Evolutionary conservation across 1,140 invertebrate genomes (phyloP).

Genomic region (Drosophila willistoni): DNA sequence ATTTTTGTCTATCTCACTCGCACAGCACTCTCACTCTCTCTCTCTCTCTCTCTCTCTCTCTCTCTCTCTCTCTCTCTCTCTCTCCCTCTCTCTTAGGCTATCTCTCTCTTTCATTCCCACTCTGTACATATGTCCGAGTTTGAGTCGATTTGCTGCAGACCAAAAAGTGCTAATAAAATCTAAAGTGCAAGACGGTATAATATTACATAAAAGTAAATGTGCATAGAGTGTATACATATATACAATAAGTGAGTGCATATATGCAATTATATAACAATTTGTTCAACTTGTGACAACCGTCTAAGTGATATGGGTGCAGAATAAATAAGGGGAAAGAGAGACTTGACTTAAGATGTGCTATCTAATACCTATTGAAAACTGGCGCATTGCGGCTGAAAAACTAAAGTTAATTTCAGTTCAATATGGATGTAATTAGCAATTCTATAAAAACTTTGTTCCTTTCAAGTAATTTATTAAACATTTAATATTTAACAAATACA

Average conservation of each 20-base stretch:
- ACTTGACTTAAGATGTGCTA: not conserved
- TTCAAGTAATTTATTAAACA: too few relatives aligned
- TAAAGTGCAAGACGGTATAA: constrained; percentile 26
- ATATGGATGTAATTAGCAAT: too few relatives aligned
- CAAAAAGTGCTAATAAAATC: constrained; percentile 62
- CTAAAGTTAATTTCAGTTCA: too few relatives aligned
- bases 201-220: constrained; percentile 16
- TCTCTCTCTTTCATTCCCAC: not conserved
- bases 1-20: constrained; percentile 51
- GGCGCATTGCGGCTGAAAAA: not conserved
- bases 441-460: too few relatives aligned
- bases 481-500: too few relatives aligned
- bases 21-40: not conserved
- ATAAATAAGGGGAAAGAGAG: not conserved
- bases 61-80: not conserved
- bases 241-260: constrained; percentile 26
- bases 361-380: constrained; percentile 18
- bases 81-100: not conserved
- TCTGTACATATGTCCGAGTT: not conserved
- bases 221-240: constrained; percentile 12
- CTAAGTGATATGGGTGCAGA: constrained; percentile 9
- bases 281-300: constrained; percentile 20
- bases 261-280: constrained; percentile 59
- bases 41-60: not conserved
- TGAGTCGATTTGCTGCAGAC: constrained; percentile 11